Evolutionary conservation across 1,140 invertebrate species (phyloP), one percentile per base, ranked within the genome.

Genomic region (Drosophila quadrilineata): DNA sequence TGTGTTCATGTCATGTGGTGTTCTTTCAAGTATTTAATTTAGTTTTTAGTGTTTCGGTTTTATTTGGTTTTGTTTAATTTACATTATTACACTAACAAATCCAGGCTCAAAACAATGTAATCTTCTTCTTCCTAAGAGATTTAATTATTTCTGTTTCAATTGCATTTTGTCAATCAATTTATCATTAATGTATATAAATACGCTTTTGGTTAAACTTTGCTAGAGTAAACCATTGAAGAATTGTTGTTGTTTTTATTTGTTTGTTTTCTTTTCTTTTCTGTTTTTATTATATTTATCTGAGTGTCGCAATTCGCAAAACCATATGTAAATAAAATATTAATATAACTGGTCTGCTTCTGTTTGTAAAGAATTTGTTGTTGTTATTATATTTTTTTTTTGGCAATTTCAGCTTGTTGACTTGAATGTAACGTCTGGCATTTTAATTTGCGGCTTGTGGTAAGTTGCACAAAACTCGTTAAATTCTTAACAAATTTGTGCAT

Each of bases 61-160:
- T 54, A 31, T 65, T 35, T 50, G 10, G 57, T 58, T 59, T 57
- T 70, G 66, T 63, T 73, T 57, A 53, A 26, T 67, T 67, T 63
- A 67, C 41, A 62, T 76, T 72, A 69, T 75, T 76, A 88, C 74
- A 88, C 87, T 88, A 88, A 88, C 87, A 88, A 88, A 88, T 88
- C 82, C 87, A 88, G 87, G 87, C 87, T 86, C 86, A 88, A 88
- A 86, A 74, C 74, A 85, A 85, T 82, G 60, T 69, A 85, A 71
- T 36, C 35, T 64, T 46, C 36, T 64, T 16, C 33, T 26, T 26
- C 26, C 14, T n/a, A n/a, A n/a, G n/a, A n/a, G n/a, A n/a, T 45
- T 53, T 58, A 19, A 22, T 70, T 64, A 31, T 36, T 54, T 45
- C 17, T 64, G 60, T 68, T 70, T 58, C 43, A 50, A 52, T 66